Conservation (phyloP, 1,140 invertebrate genomes). For the Drosophila lacertosa region DNA sequence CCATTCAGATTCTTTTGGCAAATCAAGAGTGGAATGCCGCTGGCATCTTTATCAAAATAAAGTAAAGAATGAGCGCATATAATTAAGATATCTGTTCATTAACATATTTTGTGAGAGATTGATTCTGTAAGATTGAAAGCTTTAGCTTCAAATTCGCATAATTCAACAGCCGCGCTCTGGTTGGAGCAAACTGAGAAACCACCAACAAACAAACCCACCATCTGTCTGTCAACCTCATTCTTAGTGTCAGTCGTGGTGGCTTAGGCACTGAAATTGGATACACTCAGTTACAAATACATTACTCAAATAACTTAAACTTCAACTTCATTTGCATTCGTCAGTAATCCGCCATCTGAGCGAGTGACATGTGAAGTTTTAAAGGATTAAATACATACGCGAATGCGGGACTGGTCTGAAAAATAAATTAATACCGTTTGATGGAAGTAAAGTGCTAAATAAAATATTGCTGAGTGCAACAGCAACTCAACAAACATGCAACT, state of each 20-base stretch:
- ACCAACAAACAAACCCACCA: not conserved
- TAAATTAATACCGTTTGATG: slow-evolving; percentile 9
- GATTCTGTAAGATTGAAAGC: too few relatives aligned
- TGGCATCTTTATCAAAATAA: too few relatives aligned
- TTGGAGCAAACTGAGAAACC: too few relatives aligned
- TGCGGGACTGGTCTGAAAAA: slow-evolving; percentile 1
- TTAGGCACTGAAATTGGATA: slow-evolving; percentile 70
- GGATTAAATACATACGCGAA: slow-evolving; percentile 11
- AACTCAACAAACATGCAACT: slow-evolving; percentile 24
- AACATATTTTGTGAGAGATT: too few relatives aligned
- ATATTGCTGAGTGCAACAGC: slow-evolving; percentile 16
- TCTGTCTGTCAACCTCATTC: slow-evolving; percentile 42
- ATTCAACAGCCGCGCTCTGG: too few relatives aligned
- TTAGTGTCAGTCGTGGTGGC: slow-evolving; percentile 60
- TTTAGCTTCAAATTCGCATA: too few relatives aligned
- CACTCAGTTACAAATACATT: slow-evolving; percentile 22
- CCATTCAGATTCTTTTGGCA: too few relatives aligned
- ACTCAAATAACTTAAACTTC: slow-evolving; percentile 15
- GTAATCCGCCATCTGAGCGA: not conserved
- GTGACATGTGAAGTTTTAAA: slow-evolving; percentile 2
- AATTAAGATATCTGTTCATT: too few relatives aligned
- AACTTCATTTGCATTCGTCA: slow-evolving; percentile 27
- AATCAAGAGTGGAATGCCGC: too few relatives aligned
- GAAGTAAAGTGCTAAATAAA: slow-evolving; percentile 31
- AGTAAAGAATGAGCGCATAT: too few relatives aligned